Conservation (phyloP, 2,888 invertebrate genomes). For the Drosophila pseudotalamancana region DNA sequence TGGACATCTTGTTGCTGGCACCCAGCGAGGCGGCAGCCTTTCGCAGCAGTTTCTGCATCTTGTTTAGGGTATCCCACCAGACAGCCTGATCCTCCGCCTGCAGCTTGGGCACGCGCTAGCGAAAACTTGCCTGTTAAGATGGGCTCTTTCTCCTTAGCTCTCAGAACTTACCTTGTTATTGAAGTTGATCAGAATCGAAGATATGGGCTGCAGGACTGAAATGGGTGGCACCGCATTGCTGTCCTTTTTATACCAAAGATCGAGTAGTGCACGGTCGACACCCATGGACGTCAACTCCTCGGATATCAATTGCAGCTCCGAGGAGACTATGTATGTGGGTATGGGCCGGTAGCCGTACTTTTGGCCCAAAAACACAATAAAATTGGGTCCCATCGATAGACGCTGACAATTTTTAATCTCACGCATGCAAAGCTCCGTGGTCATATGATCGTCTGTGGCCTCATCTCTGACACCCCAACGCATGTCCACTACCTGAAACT, state of each 20-base stretch:
- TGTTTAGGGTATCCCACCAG: slow-evolving; percentile 98
- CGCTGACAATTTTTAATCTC: slow-evolving; percentile 99
- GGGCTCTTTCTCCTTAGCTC: accelerated
- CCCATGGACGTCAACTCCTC: slow-evolving; percentile 93
- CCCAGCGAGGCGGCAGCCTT: slow-evolving; percentile 95
- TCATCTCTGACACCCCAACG: slow-evolving; percentile 99
- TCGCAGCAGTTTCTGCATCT: slow-evolving; percentile 97
- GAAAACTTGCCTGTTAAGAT: not conserved
- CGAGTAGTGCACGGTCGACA: slow-evolving; percentile 92
- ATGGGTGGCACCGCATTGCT: slow-evolving; percentile 98
- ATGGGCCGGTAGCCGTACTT: slow-evolving; percentile 99
- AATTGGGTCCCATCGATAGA: slow-evolving; percentile 98
- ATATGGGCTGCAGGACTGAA: slow-evolving; percentile 97
- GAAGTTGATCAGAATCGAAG: slow-evolving; percentile 97
- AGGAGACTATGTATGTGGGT: slow-evolving; percentile 96
- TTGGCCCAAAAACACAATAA: slow-evolving; percentile 98
- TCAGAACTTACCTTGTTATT: slow-evolving; percentile 93
- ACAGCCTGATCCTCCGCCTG: slow-evolving; percentile 98
- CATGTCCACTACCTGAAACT: slow-evolving; percentile 99
- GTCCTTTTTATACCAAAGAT: slow-evolving; percentile 98
- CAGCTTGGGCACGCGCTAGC: slow-evolving; percentile 94
- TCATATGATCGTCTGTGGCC: slow-evolving; percentile 99
- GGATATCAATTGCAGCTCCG: slow-evolving; percentile 93
- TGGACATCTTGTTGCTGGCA: slow-evolving; percentile 93
- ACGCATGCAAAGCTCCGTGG: slow-evolving; percentile 98